phyloP scores from a whole-genome alignment of 2,888 invertebrate species.

The Athalia cordata region DNA sequence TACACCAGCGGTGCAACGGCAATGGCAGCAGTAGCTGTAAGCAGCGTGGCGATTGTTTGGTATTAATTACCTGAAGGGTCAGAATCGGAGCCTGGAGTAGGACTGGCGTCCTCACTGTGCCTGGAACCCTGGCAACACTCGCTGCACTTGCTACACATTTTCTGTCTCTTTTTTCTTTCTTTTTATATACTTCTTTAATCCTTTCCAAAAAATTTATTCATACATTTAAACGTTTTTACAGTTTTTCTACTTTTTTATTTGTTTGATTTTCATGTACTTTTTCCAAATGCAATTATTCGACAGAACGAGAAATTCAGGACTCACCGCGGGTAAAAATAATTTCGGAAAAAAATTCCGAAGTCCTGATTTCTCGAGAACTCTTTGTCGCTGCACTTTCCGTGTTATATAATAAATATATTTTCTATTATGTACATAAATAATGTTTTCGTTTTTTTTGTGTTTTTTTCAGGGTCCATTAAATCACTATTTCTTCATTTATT shows the following conservation, averaged over 20 bases:
- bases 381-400: too few species aligned
- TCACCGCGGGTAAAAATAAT: too few species aligned
- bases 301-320: too few species aligned
- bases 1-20: not conserved
- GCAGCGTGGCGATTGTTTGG: slow-evolving; percentile 37
- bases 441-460: too few species aligned
- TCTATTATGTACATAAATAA: too few species aligned
- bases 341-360: too few species aligned
- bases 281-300: not conserved
- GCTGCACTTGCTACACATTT: slow-evolving; percentile 74
- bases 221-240: not conserved
- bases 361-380: too few species aligned
- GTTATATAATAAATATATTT: too few species aligned
- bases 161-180: not conserved
- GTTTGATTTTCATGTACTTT: not conserved
- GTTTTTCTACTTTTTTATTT: not conserved
- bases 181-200: not conserved
- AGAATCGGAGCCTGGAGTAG: slow-evolving; percentile 68
- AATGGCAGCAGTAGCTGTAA: too few species aligned
- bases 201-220: not conserved
- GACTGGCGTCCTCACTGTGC: slow-evolving; percentile 69
- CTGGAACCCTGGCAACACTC: slow-evolving; percentile 73
- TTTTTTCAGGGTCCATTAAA: too few species aligned
- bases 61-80: slow-evolving; percentile 68
- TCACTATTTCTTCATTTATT: too few species aligned